A percentile compares a stretch with the other conserved stretches of the same genome.
Evolutionary conservation across 92 coral and sea anemone genomes (phyloP).

Genomic region (Bergia puertoricense): DNA sequence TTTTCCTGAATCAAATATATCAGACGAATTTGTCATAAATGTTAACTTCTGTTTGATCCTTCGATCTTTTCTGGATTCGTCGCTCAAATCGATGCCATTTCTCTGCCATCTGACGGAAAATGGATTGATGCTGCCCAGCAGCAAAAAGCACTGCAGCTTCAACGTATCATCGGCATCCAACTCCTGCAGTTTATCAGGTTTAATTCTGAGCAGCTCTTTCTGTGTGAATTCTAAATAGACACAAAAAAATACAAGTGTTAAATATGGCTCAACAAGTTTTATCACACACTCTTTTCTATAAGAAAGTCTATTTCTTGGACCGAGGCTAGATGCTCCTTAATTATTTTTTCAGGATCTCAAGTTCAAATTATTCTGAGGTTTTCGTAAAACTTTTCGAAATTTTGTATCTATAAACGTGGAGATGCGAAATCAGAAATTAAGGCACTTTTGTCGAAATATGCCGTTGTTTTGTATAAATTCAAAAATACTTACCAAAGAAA

Average conservation of each 20-base stretch:
- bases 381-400: not conserved
- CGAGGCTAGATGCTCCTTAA: no score
- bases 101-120: not conserved
- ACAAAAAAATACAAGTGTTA: not conserved
- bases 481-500: no score
- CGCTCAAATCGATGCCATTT: not conserved
- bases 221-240: not conserved
- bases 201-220: slow-evolving; percentile 15
- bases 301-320: not conserved
- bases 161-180: slow-evolving; percentile 7
- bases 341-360: not conserved
- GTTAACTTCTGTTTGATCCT: not conserved
- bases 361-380: not conserved
- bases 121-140: not conserved
- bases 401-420: no score
- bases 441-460: no score
- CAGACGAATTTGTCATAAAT: not conserved
- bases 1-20: not conserved
- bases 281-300: no score
- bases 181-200: slow-evolving; percentile 8
- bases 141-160: slow-evolving; percentile 36
- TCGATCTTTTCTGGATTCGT: not conserved
- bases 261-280: not conserved
- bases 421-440: no score
- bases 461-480: no score